Conservation (phyloP, 2,113 vertebrate genomes). For the Polypterus bichir region DNA sequence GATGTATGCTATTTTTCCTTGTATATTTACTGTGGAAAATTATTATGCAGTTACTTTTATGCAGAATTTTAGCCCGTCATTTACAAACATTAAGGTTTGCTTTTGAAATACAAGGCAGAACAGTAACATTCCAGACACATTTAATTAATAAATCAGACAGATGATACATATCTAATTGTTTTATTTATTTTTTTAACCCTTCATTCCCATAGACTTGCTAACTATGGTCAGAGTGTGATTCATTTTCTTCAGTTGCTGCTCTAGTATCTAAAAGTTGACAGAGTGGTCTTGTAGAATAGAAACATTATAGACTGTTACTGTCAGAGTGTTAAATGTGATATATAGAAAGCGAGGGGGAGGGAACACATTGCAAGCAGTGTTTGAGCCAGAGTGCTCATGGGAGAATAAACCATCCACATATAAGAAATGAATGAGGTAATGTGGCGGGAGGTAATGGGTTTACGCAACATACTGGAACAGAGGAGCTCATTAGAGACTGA, state of each 20-base stretch:
- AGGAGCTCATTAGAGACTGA: constrained; percentile 55
- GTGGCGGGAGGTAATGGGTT: constrained; percentile 89
- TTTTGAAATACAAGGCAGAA: too few species aligned
- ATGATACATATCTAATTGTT: too few species aligned
- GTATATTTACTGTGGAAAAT: too few species aligned
- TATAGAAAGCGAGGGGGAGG: constrained; percentile 80
- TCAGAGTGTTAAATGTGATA: constrained; percentile 99
- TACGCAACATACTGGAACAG: constrained; percentile 70
- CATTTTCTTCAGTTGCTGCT: constrained; percentile 95
- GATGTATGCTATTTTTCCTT: too few species aligned
- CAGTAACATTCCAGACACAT: too few species aligned
- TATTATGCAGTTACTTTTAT: too few species aligned
- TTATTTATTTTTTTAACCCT: too few species aligned
- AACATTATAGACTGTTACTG: constrained; percentile 99
- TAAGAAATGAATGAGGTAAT: constrained; percentile 89
- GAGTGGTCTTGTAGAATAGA: constrained; percentile 99
- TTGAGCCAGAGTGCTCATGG: constrained; percentile 72
- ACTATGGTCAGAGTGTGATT: constrained; percentile 80
- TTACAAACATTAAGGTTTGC: too few species aligned
- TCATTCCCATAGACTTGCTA: constrained; percentile 41
- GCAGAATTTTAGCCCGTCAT: too few species aligned
- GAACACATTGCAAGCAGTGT: constrained; percentile 72
- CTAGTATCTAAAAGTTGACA: constrained; percentile 90
- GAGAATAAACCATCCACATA: constrained; percentile 81
- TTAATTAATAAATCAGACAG: too few species aligned